Percentiles rank a stretch among this genome's conserved stretches.
Evolutionary conservation across 2,888 invertebrate genomes (phyloP).

Genomic region (Polyploca ridens): DNA sequence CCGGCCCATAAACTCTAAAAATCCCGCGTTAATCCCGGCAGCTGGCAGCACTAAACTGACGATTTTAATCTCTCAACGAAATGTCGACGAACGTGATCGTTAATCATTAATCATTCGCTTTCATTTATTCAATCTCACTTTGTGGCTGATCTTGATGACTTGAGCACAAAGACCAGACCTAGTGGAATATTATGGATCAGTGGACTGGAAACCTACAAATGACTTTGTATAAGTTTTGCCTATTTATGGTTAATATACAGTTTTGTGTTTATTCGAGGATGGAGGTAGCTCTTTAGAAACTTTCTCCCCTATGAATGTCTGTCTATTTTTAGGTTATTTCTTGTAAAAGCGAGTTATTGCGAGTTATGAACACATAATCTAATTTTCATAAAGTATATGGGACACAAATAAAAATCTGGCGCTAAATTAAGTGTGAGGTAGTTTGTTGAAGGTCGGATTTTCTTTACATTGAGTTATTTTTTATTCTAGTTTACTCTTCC

Average conservation of each 20-base stretch:
- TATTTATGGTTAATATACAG: not conserved
- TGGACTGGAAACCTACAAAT: not conserved
- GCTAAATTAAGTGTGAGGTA: too few species aligned
- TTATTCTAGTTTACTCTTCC: too few species aligned
- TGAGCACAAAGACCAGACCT: not conserved
- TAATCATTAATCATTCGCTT: constrained; percentile 34
- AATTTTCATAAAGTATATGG: too few species aligned
- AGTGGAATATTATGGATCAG: constrained; percentile 3
- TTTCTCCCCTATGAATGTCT: too few species aligned
- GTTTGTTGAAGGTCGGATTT: too few species aligned
- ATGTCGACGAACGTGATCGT: constrained; percentile 35
- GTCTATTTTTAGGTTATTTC: too few species aligned
- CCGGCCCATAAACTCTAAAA: too few species aligned
- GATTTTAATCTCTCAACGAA: constrained; percentile 35
- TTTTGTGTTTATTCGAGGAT: not conserved
- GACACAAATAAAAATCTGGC: too few species aligned
- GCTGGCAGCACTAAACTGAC: constrained; percentile 17
- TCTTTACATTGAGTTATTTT: too few species aligned
- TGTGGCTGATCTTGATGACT: constrained; percentile 6
- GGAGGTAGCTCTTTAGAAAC: too few species aligned
- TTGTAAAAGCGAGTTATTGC: too few species aligned
- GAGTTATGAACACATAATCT: too few species aligned
- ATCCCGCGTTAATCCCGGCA: constrained; percentile 13
- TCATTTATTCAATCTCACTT: constrained; percentile 20
- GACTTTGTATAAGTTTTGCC: not conserved